phyloP scores from a whole-genome alignment of 2,113 vertebrate genomes.

The Chitala chitala region DNA sequence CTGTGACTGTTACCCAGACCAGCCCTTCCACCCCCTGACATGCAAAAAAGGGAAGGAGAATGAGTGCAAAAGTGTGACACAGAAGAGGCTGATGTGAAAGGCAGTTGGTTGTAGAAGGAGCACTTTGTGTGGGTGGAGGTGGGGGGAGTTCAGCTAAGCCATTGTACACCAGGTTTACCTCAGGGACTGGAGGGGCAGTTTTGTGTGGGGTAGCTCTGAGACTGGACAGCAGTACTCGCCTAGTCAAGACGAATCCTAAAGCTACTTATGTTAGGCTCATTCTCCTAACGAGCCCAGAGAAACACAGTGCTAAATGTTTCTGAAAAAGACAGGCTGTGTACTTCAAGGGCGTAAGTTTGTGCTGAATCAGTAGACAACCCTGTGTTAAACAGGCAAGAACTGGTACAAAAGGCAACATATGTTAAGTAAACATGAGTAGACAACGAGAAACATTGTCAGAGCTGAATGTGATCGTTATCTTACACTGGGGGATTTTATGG shows the following conservation, averaged over 20 bases:
- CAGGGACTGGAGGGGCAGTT: too few species aligned
- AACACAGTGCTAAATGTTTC: too few species aligned
- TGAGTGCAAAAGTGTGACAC: not conserved
- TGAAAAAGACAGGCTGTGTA: too few species aligned
- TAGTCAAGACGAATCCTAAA: too few species aligned
- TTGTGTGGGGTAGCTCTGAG: too few species aligned
- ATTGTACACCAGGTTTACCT: too few species aligned
- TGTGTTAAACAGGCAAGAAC: not conserved
- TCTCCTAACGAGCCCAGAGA: too few species aligned
- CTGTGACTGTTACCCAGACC: not conserved
- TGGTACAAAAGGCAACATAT: not conserved
- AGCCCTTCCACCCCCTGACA: not conserved
- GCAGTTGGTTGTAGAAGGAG: not conserved
- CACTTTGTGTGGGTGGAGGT: too few species aligned
- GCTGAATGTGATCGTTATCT: not conserved
- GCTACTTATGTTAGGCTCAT: too few species aligned
- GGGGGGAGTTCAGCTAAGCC: too few species aligned
- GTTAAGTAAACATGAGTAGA: not conserved
- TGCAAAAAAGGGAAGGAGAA: not conserved
- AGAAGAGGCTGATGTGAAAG: not conserved
- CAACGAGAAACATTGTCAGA: not conserved
- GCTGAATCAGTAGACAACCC: not conserved
- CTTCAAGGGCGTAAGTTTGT: not conserved
- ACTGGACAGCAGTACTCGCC: too few species aligned
- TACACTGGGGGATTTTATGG: not conserved